Conservation (phyloP, 2,797 vertebrate genomes). For the Agapornis canus region DNA sequence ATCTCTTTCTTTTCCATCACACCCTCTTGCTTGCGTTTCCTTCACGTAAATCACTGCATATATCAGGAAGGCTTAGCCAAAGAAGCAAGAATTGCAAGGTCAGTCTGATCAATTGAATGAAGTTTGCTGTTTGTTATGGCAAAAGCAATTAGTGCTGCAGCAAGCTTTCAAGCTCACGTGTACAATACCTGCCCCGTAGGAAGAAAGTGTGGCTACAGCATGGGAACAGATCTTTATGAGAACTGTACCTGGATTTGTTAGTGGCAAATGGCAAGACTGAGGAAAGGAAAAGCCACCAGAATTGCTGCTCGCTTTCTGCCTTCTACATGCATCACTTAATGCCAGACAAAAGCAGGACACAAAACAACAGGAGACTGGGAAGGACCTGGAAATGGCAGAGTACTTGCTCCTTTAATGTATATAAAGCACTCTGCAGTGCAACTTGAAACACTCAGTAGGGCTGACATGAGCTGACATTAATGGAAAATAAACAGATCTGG, state of each 20-base stretch:
- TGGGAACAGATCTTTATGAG: background rate
- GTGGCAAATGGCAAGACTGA: background rate
- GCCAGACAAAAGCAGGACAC: background rate
- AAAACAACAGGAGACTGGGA: background rate
- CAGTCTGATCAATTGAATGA: slow-evolving; percentile 29
- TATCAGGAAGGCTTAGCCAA: background rate
- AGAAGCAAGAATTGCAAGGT: background rate
- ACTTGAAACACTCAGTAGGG: background rate
- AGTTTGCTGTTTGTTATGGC: slow-evolving; percentile 6
- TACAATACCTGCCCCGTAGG: background rate
- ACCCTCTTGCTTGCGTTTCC: slow-evolving; percentile 10
- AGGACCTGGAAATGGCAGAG: background rate
- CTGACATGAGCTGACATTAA: slow-evolving; percentile 27
- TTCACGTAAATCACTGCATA: background rate
- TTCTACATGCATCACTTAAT: background rate
- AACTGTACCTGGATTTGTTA: background rate
- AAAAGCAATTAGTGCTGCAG: background rate
- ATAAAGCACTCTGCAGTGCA: background rate
- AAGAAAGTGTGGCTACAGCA: background rate
- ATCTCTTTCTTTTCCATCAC: background rate
- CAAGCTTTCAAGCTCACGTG: background rate
- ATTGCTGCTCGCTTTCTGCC: background rate
- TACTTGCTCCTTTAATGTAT: background rate
- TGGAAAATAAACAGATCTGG: slow-evolving; percentile 28
- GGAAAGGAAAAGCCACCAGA: background rate